Evolutionary conservation across 2,888 invertebrate genomes (phyloP).

Genomic region (Agapostemon virescens): DNA sequence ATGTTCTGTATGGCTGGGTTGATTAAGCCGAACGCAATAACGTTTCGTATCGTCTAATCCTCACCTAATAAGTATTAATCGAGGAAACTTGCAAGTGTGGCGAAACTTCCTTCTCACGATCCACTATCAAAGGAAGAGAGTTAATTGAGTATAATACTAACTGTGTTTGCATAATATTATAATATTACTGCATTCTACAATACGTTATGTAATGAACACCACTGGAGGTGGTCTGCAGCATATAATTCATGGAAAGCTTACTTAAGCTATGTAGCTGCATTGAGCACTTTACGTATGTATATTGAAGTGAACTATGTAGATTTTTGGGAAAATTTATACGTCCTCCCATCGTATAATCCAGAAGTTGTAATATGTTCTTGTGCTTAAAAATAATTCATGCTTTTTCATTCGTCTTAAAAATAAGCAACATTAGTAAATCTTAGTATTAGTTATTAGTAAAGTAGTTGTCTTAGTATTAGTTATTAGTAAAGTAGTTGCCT

Average conservation of each 20-base stretch:
- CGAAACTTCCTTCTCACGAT: neutral
- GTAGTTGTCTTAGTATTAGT: no score
- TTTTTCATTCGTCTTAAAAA: neutral
- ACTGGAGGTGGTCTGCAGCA: neutral
- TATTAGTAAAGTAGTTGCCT: no score
- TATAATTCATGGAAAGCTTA: neutral
- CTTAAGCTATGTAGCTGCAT: neutral
- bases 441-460: no score
- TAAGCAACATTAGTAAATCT: no score
- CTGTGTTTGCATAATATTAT: constrained; percentile 5
- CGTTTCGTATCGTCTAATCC: neutral
- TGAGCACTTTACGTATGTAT: neutral
- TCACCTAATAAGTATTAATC: constrained; percentile 9
- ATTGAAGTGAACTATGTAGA: neutral
- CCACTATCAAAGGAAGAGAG: constrained; percentile 9
- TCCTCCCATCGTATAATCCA: neutral
- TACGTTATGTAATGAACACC: neutral
- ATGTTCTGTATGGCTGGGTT: neutral
- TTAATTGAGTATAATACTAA: neutral
- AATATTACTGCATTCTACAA: constrained; percentile 5
- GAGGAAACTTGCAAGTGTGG: neutral
- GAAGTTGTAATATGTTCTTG: neutral
- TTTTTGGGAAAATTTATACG: neutral
- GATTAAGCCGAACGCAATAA: neutral
- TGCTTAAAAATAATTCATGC: neutral